phyloP scores from a whole-genome alignment of 2,888 invertebrate species.

The Dolomedes plantarius region DNA sequence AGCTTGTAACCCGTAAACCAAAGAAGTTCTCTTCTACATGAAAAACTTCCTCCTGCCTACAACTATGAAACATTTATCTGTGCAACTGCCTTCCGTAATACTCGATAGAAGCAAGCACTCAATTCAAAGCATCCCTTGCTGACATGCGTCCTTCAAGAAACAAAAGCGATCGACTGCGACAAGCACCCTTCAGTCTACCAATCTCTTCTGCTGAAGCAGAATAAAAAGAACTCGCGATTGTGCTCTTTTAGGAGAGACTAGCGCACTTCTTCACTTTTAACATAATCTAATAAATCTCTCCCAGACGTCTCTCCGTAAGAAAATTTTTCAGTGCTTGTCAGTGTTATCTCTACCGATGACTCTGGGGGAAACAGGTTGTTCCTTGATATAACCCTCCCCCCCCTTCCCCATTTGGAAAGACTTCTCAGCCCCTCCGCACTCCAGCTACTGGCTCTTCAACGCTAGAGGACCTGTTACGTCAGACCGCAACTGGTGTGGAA shows the following conservation, averaged over 20 bases:
- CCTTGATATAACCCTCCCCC: neutral
- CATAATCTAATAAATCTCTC: conserved; percentile 18
- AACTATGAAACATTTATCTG: neutral
- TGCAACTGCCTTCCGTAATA: neutral
- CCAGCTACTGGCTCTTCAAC: conserved; percentile 12
- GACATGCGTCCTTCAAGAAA: neutral
- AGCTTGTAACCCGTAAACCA: too few relatives aligned
- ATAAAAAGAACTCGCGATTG: conserved; percentile 1
- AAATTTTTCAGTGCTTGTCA: neutral
- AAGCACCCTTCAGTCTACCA: neutral
- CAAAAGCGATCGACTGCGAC: neutral
- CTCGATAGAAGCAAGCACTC: neutral
- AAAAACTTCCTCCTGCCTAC: neutral
- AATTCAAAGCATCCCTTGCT: neutral
- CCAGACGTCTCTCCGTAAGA: neutral
- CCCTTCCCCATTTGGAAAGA: neutral
- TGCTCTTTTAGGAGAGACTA: neutral
- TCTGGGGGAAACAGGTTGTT: neutral
- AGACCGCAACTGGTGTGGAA: conserved; percentile 64
- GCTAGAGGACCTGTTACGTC: conserved; percentile 56
- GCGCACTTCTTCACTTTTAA: conserved; percentile 2
- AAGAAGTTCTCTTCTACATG: too few relatives aligned
- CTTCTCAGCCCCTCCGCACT: neutral
- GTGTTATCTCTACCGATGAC: neutral
- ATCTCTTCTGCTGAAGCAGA: neutral